phyloP scores from a whole-genome alignment of 2,888 invertebrate genomes.

The Ectobius pallidus region DNA sequence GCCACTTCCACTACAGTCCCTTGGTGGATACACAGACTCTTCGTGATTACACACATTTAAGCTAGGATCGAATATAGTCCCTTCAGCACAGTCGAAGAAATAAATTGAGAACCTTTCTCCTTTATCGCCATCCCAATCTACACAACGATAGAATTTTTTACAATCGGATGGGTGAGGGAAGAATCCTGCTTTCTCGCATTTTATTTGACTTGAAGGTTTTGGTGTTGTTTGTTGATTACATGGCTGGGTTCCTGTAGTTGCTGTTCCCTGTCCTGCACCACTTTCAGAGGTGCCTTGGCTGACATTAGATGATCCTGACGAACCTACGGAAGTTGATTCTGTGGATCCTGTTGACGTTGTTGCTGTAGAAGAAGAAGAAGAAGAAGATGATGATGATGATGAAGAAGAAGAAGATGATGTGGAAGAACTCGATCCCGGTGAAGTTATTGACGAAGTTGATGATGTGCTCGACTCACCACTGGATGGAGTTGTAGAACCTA shows the following conservation, averaged over 20 bases:
- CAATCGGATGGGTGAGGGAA: constrained; percentile 71
- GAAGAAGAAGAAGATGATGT: background rate
- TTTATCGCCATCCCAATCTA: constrained; percentile 63
- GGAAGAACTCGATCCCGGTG: too few species aligned
- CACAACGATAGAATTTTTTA: constrained; percentile 78
- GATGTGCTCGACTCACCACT: too few species aligned
- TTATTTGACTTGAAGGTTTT: constrained; percentile 39
- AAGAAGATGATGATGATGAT: background rate
- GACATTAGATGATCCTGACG: constrained; percentile 6
- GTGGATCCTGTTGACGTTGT: background rate
- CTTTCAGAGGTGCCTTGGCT: background rate
- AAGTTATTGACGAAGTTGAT: too few species aligned
- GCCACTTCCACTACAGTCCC: constrained; percentile 47
- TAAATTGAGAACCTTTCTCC: constrained; percentile 65
- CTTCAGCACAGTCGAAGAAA: constrained; percentile 70
- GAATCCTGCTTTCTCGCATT: constrained; percentile 72
- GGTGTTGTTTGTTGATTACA: constrained; percentile 21
- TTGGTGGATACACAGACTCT: constrained; percentile 66
- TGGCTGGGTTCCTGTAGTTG: background rate
- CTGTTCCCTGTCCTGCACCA: background rate
- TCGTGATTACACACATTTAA: constrained; percentile 71
- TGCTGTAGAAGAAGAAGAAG: background rate
- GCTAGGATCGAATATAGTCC: constrained; percentile 74
- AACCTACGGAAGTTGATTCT: background rate
- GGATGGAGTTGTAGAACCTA: background rate